Conservation (phyloP, 2,113 vertebrate genomes). For the Psittacula cyanocephala region DNA sequence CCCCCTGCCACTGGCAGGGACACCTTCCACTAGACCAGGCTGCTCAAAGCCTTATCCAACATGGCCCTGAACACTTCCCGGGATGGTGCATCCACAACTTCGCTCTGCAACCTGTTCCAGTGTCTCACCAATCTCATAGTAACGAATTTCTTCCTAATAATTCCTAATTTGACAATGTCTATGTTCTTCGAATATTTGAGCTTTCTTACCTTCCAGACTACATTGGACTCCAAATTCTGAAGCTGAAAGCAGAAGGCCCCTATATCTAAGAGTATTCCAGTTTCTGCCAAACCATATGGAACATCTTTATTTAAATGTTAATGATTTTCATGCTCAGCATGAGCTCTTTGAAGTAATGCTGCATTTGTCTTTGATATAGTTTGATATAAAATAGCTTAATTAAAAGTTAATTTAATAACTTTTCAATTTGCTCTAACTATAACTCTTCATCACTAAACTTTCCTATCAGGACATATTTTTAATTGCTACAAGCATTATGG, state of each 20-base stretch:
- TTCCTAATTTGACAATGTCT: background rate
- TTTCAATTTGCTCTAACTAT: background rate
- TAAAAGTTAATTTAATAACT: constrained; percentile 37
- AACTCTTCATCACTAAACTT: constrained; percentile 4
- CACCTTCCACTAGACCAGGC: background rate
- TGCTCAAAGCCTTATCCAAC: background rate
- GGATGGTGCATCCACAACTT: background rate
- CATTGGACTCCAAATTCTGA: background rate
- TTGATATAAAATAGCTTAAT: constrained; percentile 29
- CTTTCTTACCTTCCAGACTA: background rate
- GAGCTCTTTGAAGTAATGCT: constrained; percentile 36
- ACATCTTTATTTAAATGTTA: constrained; percentile 4
- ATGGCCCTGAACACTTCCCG: background rate
- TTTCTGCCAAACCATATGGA: constrained; percentile 9
- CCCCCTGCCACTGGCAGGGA: background rate
- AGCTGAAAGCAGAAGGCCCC: background rate
- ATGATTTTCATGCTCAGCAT: constrained; percentile 6
- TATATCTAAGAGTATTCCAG: background rate
- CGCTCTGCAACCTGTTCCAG: background rate
- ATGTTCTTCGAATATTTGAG: background rate
- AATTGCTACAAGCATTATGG: background rate
- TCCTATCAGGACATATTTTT: constrained; percentile 6
- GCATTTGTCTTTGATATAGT: constrained; percentile 30
- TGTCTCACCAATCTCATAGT: background rate
- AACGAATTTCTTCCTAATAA: background rate